phyloP scores from a whole-genome alignment of 2,113 vertebrate species.

The Charadrius vociferus region DNA sequence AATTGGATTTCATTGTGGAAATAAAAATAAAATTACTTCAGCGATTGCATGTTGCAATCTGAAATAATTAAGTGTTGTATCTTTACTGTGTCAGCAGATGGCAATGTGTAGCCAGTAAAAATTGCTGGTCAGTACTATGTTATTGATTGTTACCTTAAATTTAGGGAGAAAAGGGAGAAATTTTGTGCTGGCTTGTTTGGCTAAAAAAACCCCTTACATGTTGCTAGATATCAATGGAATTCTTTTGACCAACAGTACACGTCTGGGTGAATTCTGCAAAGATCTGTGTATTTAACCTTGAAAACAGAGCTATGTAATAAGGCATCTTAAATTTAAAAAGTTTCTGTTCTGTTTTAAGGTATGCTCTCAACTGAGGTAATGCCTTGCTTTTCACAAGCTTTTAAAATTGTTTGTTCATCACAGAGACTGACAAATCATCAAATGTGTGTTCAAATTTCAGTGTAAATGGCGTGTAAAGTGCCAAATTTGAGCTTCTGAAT shows the following conservation, averaged over 20 bases:
- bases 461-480: not conserved
- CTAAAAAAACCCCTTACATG: accelerated
- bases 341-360: not conserved
- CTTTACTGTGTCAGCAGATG: slow-evolving; percentile 20
- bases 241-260: not conserved
- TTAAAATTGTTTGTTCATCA: not conserved
- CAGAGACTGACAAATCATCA: not conserved
- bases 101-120: slow-evolving; percentile 7
- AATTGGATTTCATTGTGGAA: not conserved
- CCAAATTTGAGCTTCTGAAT: not conserved
- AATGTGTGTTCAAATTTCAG: not conserved
- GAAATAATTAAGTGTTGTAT: not conserved
- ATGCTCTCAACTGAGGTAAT: not conserved
- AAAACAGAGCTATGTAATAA: not conserved
- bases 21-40: not conserved
- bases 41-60: not conserved
- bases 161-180: not conserved
- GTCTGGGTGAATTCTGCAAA: not conserved
- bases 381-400: not conserved
- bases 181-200: not conserved
- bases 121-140: not conserved
- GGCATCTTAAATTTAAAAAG: not conserved
- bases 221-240: not conserved
- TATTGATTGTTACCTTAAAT: not conserved
- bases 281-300: not conserved